Base-by-base conservation (phyloP, 2,113 vertebrate species). In the Seriola aureovittata region DNA sequence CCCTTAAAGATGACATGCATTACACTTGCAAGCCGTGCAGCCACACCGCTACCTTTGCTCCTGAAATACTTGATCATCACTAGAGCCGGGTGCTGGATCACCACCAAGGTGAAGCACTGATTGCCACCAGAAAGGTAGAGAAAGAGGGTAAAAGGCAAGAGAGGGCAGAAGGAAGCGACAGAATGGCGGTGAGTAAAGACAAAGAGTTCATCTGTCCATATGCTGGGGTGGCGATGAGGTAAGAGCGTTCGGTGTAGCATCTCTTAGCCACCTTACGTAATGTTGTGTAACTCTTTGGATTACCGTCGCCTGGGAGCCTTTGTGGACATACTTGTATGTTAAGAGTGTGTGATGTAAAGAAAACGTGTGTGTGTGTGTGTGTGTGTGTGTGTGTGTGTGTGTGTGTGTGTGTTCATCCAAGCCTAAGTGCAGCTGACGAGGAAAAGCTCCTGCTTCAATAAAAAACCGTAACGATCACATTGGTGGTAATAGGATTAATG, bases 401-500 rank as follows among this genome's bases (percentile, higher is more conserved):
- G 66, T 77, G 57, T 67, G 38, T 80, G 80, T 75, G 63, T 67
- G 67, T 68, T 70, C 48, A 57, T 21, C 9, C 25, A 3, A 50
- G 58, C 32, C 64, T 77, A 65, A 84, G 75, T 83, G 87, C 52
- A 67, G 70, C 80, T 80, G 78, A 90, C 64, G 23, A 91, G 78
- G 54, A 85, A 88, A 91, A 81, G 86, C 71, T 76, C 42, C 88
- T n/a, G 78, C 78, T 67, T 86, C 71, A 59, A 84, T 90, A 89
- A 85, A 29, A 90, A 89, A 62, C 23, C 75, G 17, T 90, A 87
- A 92, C 54, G 23, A 84, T 59, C 89, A 91, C 81, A 82, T 92
- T 91, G 88, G 76, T 67, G 58, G 44, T 92, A 92, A 92, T 88
- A 82, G 85, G 84, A 92, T 93, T 88, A 87, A 91, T 87, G 88